Evolutionary conservation across 2,888 invertebrate species (phyloP), one percentile per base, ranked within the genome.

Genomic region (Frankliniella intonsa): DNA sequence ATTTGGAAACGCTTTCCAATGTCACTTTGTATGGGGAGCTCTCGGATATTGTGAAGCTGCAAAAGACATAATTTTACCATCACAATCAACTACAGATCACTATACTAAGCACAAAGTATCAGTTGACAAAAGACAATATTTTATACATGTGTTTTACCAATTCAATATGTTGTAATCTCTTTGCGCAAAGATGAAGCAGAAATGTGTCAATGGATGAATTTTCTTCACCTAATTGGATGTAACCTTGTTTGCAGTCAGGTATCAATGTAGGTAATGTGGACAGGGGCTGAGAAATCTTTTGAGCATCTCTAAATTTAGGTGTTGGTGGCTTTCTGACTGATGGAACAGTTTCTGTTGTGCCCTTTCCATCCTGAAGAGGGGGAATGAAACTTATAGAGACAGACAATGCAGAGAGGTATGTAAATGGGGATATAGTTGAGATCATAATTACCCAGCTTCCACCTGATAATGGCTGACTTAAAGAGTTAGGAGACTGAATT

Each of bases 131-230:
- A 3, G 12, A 76, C 1, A 9, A 76, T 22, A 76, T 76, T 25
- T 25, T 22, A 69, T 1, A 22, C 3, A 22, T 69, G 38, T 38
- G 5, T 69, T 25, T 11, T 76, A 76, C 69, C 69, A 76, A 25
- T 22, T 76, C 69, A 9, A 76, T 25, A 9, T 76, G 25, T 0
- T 25, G 69, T 25, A 25, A 22, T 10, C 25, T 19, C 84, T 83
- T 82, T 87, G 87, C 19, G 92, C 86, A 88, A 50, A 93, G 88
- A 84, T 89, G 90, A 7, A 93, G 87, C 0, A 91, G 85, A 86
- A 91, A 92, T 83, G 87, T 84, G 81, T 87, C 86, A 14, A 85
- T 84, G 81, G 87, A 88, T 49, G 83, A 84, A 11, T 86, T 84
- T 81, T 85, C 79, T n/a, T 88, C 86, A 3, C 88, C 88, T 50